Percentiles rank a stretch among this genome's conserved stretches.
Conservation (phyloP, 2,797 vertebrate species). For the Myripristis jacobus region DNA sequence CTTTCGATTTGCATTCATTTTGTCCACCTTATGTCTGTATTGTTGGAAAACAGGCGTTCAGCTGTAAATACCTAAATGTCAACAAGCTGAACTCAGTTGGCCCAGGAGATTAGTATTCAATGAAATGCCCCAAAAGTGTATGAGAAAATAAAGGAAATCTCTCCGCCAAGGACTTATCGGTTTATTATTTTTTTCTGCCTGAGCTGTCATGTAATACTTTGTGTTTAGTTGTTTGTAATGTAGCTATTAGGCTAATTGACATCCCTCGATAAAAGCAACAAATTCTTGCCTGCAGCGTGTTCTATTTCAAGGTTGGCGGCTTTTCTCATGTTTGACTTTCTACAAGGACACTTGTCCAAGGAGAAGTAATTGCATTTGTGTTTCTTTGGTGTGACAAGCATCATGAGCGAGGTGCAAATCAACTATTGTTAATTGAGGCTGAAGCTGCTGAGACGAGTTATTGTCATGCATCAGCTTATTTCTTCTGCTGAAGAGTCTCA, state of each 20-base stretch:
- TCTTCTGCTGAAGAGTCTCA: conserved; percentile 27
- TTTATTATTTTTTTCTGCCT: conserved; percentile 8
- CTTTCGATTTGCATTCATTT: background rate
- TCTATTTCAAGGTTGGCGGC: conserved; percentile 36
- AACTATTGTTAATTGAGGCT: conserved; percentile 30
- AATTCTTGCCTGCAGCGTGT: conserved; percentile 42
- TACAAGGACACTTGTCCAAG: conserved; percentile 30
- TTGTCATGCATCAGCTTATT: conserved; percentile 35
- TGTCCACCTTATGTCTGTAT: background rate
- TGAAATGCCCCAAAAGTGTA: background rate
- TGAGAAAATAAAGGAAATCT: conserved; percentile 27
- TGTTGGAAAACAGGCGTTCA: conserved; percentile 1
- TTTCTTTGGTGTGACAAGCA: conserved; percentile 43
- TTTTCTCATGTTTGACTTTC: conserved; percentile 39
- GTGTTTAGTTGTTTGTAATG: conserved; percentile 33
- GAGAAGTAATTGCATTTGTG: conserved; percentile 34
- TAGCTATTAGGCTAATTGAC: conserved; percentile 64
- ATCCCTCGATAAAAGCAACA: conserved; percentile 52
- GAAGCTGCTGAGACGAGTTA: conserved; percentile 32
- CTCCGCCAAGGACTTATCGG: conserved; percentile 36
- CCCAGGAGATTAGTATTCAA: conserved; percentile 33
- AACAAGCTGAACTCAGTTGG: conserved; percentile 29
- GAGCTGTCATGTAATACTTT: conserved; percentile 44
- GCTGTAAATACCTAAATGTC: conserved; percentile 28
- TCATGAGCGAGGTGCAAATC: conserved; percentile 32